Evolutionary conservation across 2,797 vertebrate species (phyloP).

Genomic region (Melanotaenia pygmaea): DNA sequence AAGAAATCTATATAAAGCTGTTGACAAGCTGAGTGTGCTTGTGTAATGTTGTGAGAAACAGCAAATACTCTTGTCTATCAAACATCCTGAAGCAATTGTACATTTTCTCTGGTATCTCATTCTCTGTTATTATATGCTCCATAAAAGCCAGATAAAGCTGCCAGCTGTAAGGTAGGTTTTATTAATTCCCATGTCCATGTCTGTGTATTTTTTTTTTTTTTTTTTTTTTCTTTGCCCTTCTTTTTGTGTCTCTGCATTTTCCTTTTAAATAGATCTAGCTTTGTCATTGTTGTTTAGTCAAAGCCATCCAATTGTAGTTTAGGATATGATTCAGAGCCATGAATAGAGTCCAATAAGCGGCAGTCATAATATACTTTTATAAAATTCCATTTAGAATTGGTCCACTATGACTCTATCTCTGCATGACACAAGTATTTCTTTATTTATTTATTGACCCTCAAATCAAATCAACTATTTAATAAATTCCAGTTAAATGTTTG

Average conservation of each 20-base stretch:
- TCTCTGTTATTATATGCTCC: slow-evolving; percentile 50
- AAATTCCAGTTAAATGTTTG: background rate
- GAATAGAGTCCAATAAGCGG: background rate
- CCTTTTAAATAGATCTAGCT: background rate
- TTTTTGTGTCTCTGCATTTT: slow-evolving; percentile 6
- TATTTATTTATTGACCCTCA: background rate
- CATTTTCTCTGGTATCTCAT: slow-evolving; percentile 31
- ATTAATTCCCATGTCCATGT: slow-evolving; percentile 39
- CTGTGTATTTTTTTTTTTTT: slow-evolving; percentile 25
- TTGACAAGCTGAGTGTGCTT: background rate
- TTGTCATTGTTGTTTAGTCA: background rate
- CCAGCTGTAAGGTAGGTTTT: slow-evolving; percentile 60
- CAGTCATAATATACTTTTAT: background rate
- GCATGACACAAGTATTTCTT: background rate
- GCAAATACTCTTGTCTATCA: slow-evolving; percentile 30
- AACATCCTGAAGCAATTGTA: slow-evolving; percentile 26
- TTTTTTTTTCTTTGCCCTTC: background rate
- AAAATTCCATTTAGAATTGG: background rate
- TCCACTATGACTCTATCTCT: background rate
- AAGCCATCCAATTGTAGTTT: background rate
- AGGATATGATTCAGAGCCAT: background rate
- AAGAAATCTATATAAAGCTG: background rate
- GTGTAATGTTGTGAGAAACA: background rate
- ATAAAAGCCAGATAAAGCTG: slow-evolving; percentile 40
- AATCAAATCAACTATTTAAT: background rate